Percentiles rank a stretch among this genome's conserved stretches.
Conservation (phyloP, 1,140 invertebrate species). For the Aphelenchoides fujianensis region DNA sequence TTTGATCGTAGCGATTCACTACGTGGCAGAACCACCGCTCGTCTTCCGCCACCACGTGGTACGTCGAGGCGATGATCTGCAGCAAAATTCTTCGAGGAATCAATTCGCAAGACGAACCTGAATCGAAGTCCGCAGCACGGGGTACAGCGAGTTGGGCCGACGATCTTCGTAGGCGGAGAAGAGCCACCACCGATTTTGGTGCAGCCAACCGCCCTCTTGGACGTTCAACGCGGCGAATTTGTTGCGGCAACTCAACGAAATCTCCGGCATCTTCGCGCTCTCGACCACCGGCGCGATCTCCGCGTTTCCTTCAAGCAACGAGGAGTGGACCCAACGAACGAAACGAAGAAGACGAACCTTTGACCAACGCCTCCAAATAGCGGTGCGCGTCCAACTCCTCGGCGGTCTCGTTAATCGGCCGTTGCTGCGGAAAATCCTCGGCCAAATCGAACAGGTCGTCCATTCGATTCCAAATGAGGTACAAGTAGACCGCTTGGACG, state of each 20-base stretch:
- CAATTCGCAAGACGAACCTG: conserved; percentile 31
- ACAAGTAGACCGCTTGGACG: conserved; percentile 15
- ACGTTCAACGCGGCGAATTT: not conserved
- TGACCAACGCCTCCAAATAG: not conserved
- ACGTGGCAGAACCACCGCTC: conserved; percentile 24
- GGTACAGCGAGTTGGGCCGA: conserved; percentile 45
- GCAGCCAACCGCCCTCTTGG: conserved; percentile 28
- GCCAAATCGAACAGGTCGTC: conserved; percentile 29
- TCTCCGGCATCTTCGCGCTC: not conserved
- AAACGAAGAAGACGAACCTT: no score
- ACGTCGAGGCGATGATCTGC: conserved; percentile 33
- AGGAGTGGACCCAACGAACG: conserved; percentile 14
- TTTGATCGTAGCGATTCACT: not conserved
- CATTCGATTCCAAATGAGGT: not conserved
- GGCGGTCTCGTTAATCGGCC: conserved; percentile 5
- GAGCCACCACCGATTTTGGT: conserved; percentile 30
- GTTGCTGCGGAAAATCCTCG: conserved; percentile 17
- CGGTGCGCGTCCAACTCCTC: conserved; percentile 4
- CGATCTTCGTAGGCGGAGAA: conserved; percentile 49
- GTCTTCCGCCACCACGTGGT: conserved; percentile 26
- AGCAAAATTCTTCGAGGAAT: not conserved
- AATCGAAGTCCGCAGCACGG: conserved; percentile 24
- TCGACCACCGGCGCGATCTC: conserved; percentile 27
- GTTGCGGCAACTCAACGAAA: not conserved
- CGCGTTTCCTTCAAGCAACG: conserved; percentile 26